Percentiles rank a stretch among this genome's conserved stretches.
Conservation (phyloP, 2,113 vertebrate genomes). For the Mystacornis crossleyi region DNA sequence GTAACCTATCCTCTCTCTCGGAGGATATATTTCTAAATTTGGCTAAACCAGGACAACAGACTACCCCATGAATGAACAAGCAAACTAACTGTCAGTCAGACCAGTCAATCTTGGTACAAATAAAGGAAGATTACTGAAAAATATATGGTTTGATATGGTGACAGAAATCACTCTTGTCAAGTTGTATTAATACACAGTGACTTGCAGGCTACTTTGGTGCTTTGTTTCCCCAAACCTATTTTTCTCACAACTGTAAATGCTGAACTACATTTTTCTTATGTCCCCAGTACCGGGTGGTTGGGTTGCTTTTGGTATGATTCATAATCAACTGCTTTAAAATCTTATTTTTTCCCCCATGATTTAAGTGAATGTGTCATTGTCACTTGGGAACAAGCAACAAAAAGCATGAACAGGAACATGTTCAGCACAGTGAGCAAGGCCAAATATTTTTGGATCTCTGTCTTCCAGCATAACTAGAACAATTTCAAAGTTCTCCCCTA, state of each 20-base stretch:
- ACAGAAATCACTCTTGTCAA: slow-evolving; percentile 24
- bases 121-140: slow-evolving; percentile 40
- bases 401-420: slow-evolving; percentile 10
- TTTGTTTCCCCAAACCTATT: neutral
- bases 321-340: slow-evolving; percentile 52
- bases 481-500: slow-evolving; percentile 4
- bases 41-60: too few relatives aligned
- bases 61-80: slow-evolving; percentile 32
- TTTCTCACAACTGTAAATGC: neutral
- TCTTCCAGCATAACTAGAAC: neutral
- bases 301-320: slow-evolving; percentile 31
- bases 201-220: neutral
- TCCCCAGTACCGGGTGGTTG: neutral
- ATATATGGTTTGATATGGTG: neutral
- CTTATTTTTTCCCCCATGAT: neutral
- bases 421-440: slow-evolving; percentile 10
- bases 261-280: neutral
- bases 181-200: neutral
- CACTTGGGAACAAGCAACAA: slow-evolving; percentile 57
- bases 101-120: slow-evolving; percentile 16
- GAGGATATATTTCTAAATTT: too few relatives aligned
- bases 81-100: slow-evolving; percentile 34
- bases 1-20: too few relatives aligned
- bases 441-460: slow-evolving; percentile 16
- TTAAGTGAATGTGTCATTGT: slow-evolving; percentile 60